Percentiles rank a stretch among this genome's conserved stretches.
phyloP scores from a whole-genome alignment of 2,888 invertebrate genomes.

The Volucella inanis region DNA sequence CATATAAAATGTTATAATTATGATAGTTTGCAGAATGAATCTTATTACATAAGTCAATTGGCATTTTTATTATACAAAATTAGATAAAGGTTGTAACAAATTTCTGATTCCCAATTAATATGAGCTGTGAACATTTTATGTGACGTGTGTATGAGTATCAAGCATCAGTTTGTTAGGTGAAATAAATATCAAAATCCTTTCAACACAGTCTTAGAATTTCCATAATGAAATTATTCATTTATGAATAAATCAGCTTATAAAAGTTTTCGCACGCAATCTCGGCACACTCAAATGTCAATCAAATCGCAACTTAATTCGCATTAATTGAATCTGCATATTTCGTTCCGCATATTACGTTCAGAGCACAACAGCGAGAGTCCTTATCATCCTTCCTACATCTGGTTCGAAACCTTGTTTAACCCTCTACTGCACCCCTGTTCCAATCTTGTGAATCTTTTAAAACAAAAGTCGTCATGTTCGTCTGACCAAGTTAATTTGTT shows the following conservation, averaged over 20 bases:
- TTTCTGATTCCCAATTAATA: no score
- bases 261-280: slow-evolving; percentile 47
- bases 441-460: slow-evolving; percentile 43
- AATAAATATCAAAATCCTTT: no score
- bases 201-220: slow-evolving; percentile 1
- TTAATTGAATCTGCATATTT: slow-evolving; percentile 58
- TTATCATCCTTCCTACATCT: slow-evolving; percentile 36
- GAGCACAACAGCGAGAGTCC: slow-evolving; percentile 8
- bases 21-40: no score
- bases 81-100: no score
- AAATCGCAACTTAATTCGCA: slow-evolving; percentile 60
- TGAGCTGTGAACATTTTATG: no score
- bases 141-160: no score
- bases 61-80: no score
- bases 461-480: slow-evolving; percentile 63
- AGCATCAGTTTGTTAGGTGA: no score
- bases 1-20: no score
- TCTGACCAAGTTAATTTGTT: slow-evolving; percentile 64
- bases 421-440: neutral
- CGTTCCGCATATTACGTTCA: slow-evolving; percentile 7
- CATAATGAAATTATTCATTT: slow-evolving; percentile 54
- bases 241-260: slow-evolving; percentile 51
- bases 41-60: no score
- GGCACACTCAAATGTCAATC: slow-evolving; percentile 44
- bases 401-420: slow-evolving; percentile 14